phyloP scores from a whole-genome alignment of 2,113 vertebrate species.

The Podarcis muralis region DNA sequence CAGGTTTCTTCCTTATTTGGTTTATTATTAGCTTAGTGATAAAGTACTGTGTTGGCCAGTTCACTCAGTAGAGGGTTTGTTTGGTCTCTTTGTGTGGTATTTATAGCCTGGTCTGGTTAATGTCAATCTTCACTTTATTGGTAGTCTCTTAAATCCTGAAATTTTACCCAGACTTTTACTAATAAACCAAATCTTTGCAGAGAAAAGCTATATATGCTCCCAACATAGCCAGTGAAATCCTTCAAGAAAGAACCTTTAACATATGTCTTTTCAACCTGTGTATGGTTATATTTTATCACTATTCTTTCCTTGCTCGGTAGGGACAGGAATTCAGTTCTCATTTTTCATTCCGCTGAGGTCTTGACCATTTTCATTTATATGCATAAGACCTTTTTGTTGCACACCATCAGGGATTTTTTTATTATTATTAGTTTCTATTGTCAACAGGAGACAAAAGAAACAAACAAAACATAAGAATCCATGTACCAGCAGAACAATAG shows the following conservation, averaged over 20 bases:
- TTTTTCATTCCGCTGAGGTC: constrained; percentile 34
- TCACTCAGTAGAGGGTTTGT: constrained; percentile 71
- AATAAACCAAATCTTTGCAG: constrained; percentile 73
- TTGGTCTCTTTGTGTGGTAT: constrained; percentile 88
- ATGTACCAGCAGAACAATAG: constrained; percentile 18
- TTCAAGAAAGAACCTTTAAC: constrained; percentile 31
- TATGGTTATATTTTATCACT: constrained; percentile 27
- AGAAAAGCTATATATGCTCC: constrained; percentile 57
- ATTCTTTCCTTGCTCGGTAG: background rate
- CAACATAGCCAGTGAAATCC: constrained; percentile 55
- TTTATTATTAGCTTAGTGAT: constrained; percentile 64
- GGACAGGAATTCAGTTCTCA: constrained; percentile 20
- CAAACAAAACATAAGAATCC: background rate
- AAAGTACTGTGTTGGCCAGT: constrained; percentile 64
- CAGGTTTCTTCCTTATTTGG: constrained; percentile 63
- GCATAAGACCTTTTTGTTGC: background rate
- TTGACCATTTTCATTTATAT: constrained; percentile 34
- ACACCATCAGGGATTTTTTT: constrained; percentile 19
- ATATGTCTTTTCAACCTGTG: constrained; percentile 18
- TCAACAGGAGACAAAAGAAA: constrained; percentile 1
- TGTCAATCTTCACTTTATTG: constrained; percentile 83
- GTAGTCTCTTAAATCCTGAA: constrained; percentile 83
- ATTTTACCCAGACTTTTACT: constrained; percentile 79
- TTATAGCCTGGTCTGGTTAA: constrained; percentile 86
- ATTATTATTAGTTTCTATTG: constrained; percentile 26